Conservation (phyloP, 2,113 vertebrate genomes). For the Tetraodon nigroviridis region DNA sequence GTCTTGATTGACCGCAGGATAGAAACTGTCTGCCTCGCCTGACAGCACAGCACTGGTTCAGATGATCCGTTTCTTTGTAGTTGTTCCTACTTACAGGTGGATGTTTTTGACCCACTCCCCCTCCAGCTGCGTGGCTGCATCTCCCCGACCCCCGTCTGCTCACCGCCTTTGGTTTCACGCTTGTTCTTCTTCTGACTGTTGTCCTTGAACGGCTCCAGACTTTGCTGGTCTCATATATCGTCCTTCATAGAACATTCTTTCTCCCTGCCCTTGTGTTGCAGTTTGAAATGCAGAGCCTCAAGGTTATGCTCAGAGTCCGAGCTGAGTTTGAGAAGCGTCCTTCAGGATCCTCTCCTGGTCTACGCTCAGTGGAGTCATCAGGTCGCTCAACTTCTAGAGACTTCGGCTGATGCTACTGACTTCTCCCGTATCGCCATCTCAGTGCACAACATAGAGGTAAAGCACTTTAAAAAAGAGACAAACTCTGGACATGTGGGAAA, state of each 20-base stretch:
- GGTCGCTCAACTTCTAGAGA: conserved; percentile 76
- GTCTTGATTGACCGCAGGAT: too few relatives aligned
- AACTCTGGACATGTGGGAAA: too few relatives aligned
- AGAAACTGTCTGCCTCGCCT: too few relatives aligned
- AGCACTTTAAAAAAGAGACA: too few relatives aligned
- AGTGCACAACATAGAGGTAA: conserved; percentile 84
- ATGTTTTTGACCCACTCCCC: too few relatives aligned
- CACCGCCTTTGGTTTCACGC: too few relatives aligned
- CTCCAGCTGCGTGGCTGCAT: too few relatives aligned
- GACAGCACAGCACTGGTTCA: too few relatives aligned
- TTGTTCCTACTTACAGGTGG: too few relatives aligned
- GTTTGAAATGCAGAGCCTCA: conserved; percentile 77
- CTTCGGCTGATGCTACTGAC: conserved; percentile 72
- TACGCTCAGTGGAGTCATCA: conserved; percentile 79
- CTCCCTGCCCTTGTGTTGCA: conserved; percentile 52
- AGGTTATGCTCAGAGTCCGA: conserved; percentile 74
- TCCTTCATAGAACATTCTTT: background rate
- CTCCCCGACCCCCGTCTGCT: too few relatives aligned
- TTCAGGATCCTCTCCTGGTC: conserved; percentile 77
- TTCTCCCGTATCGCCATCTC: conserved; percentile 73
- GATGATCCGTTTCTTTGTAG: too few relatives aligned
- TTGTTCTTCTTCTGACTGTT: too few relatives aligned
- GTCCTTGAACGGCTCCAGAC: background rate
- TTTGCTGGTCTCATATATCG: background rate
- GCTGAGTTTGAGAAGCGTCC: conserved; percentile 68